Evolutionary conservation across 2,113 vertebrate species (phyloP), one percentile per base, ranked within the genome.

Genomic region (Himantopus leucocephalus): DNA sequence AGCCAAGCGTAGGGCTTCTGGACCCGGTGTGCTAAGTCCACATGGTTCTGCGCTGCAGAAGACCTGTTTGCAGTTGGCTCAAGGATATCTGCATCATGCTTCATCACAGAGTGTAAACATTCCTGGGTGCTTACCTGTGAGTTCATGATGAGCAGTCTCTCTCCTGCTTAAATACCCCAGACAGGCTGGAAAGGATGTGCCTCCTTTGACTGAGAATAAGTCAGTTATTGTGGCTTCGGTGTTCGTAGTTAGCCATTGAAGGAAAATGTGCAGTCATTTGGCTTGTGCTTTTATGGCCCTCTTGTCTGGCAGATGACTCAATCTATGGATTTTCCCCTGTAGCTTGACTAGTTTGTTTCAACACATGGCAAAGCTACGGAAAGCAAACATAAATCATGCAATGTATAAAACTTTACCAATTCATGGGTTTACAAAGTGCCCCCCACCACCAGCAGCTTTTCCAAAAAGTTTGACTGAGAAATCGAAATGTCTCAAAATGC

Each of bases 201-300:
- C 52, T 71, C 41, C 43, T 70, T 24, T 83, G 67, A 27, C 63
- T 47, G 67, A 47, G 56, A 55, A 29, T 88, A 91, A 76, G 41
- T 80, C 68, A 26, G 55, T 88, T 94, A 66, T 88, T 95, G 67
- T 85, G 85, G 84, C 74, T 82, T 64, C 35, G 47, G 58, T 35
- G 41, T 81, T 94, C 6, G 18, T 73, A 90, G 92, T 92, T 90
- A 81, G 60, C 90, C 73, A 58, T 34, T 60, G 67, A 86, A 92
- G 95, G 95, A 94, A 96, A 95, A 96, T 71, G 62, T 87, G 85
- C 62, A 58, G 80, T 96, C 92, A 91, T 93, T 68, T 87, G 86
- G 84, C 83, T 63, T 71, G 43, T 82, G 82, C 60, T 96, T 94
- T 95, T 77, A 50, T 62, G 76, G 56, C 81, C 62, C 26, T 78